Evolutionary conservation across 2,797 vertebrate genomes (phyloP).

Genomic region (Sphenodon punctatus): DNA sequence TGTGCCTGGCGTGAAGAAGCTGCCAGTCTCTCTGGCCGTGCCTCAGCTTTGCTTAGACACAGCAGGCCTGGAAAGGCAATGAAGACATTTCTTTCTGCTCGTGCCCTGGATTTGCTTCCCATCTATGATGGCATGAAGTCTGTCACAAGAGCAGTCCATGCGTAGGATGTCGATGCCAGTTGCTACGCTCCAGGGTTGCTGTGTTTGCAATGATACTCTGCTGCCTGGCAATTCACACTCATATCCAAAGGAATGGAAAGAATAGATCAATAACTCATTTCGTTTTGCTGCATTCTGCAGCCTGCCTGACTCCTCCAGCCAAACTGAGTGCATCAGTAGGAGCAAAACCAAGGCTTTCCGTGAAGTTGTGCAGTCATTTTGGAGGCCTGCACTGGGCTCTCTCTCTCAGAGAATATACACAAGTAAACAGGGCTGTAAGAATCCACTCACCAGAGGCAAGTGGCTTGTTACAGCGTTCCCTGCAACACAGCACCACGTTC

Average conservation of each 20-base stretch:
- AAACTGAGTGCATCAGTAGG: neutral
- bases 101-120: neutral
- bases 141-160: neutral
- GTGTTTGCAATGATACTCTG: neutral
- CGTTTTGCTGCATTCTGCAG: neutral
- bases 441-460: no score
- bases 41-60: no score
- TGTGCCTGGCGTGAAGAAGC: no score
- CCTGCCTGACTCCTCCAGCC: neutral
- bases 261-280: neutral
- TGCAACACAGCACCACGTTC: no score
- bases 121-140: fast-evolving
- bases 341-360: neutral
- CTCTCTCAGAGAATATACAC: no score
- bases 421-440: no score
- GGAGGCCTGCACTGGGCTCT: neutral
- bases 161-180: neutral
- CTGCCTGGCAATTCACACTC: neutral
- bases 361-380: no score
- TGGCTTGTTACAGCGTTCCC: no score
- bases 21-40: no score
- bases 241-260: neutral
- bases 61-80: neutral
- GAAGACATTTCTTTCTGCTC: neutral
- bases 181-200: neutral